Evolutionary conservation across 2,113 vertebrate species (phyloP).

Genomic region (Notarius quadriscutis): DNA sequence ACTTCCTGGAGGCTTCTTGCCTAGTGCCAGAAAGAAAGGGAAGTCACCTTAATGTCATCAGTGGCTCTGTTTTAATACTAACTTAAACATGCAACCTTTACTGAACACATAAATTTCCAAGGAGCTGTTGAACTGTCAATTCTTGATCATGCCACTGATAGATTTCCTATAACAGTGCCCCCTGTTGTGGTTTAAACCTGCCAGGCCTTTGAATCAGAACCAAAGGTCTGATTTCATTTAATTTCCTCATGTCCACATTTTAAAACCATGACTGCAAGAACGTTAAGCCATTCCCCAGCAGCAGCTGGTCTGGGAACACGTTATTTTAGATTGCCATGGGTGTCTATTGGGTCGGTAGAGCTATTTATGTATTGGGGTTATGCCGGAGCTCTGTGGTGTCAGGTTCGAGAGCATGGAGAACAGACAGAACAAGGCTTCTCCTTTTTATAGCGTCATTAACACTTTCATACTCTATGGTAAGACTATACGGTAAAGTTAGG

Average conservation of each 20-base stretch:
- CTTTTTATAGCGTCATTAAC: conserved; percentile 28
- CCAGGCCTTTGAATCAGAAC: background rate
- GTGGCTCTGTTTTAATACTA: background rate
- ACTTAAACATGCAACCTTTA: background rate
- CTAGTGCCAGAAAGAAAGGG: conserved; percentile 60
- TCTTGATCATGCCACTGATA: background rate
- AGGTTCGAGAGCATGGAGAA: conserved; percentile 45
- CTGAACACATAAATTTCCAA: background rate
- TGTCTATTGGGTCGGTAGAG: background rate
- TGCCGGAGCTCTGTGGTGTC: conserved; percentile 55
- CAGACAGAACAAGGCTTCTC: conserved; percentile 13
- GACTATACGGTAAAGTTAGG: background rate
- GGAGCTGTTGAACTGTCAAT: background rate
- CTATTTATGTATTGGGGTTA: conserved; percentile 65
- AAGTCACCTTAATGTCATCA: background rate
- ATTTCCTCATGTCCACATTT: conserved; percentile 26
- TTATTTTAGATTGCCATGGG: conserved; percentile 11
- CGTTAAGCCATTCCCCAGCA: conserved; percentile 1
- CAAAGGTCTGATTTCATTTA: background rate
- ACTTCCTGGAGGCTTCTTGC: conserved; percentile 65
- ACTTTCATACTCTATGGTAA: background rate
- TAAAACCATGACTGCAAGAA: conserved; percentile 17
- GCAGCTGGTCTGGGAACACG: conserved; percentile 19
- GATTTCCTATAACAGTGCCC: background rate
- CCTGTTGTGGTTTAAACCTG: background rate